A percentile compares a stretch with the other conserved stretches of the same genome.
Evolutionary conservation across 2,113 vertebrate species (phyloP).

Genomic region (Mesocricetus auratus): DNA sequence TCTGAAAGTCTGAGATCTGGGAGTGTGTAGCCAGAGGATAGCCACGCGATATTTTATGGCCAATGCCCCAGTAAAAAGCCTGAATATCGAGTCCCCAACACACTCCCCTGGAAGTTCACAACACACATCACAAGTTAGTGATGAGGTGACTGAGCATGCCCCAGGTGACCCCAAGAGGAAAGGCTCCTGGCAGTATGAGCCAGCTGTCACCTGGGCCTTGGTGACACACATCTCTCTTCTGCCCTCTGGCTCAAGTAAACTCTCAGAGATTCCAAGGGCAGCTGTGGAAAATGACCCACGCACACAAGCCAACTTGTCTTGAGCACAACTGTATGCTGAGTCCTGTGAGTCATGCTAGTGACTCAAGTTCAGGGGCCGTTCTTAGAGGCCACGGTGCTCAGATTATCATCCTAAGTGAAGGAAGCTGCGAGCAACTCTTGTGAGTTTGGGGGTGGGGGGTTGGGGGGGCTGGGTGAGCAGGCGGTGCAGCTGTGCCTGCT

Average conservation of each 20-base stretch:
- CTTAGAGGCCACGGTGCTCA: not conserved
- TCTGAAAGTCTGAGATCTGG: not conserved
- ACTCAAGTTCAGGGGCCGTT: not conserved
- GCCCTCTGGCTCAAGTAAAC: not conserved
- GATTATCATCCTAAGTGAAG: not conserved
- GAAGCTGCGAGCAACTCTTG: not conserved
- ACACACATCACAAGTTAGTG: accelerated
- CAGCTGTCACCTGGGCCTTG: not conserved
- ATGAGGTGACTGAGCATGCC: not conserved
- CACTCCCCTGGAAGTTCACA: not conserved
- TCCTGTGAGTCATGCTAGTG: not conserved
- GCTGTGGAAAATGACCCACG: not conserved
- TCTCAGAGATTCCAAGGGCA: not conserved
- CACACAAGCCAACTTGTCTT: too few relatives aligned
- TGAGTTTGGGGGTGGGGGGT: too few relatives aligned
- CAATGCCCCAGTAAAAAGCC: not conserved
- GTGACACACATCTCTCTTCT: not conserved
- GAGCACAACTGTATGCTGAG: accelerated
- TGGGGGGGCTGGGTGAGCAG: not conserved
- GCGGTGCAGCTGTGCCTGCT: accelerated
- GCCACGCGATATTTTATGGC: not conserved
- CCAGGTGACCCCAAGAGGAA: not conserved
- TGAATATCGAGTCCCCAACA: accelerated
- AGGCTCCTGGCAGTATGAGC: not conserved
- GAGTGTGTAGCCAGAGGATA: not conserved